Base-by-base conservation (phyloP, 2,888 invertebrate genomes). In the Allacma fusca region DNA sequence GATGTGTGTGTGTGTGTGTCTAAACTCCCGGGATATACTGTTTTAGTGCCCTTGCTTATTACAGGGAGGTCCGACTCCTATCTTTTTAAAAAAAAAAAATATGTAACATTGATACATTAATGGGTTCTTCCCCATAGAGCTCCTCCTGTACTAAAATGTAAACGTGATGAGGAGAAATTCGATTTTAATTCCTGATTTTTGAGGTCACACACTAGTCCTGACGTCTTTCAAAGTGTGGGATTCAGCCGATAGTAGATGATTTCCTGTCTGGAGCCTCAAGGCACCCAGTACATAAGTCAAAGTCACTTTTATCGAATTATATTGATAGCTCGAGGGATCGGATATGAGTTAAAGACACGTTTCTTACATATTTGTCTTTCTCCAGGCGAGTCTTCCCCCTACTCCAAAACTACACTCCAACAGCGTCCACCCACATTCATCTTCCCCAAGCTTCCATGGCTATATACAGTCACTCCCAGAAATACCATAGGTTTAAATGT, bases 281-380 rank as follows among this genome's bases (percentile, higher is more conserved):
- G 73, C 73, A 16, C 64, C 62, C 34, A 73, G 40, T n/a, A 57
- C 29, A 73, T 73, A 73, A 62, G 62, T 73, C 62, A 73, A 73
- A 73, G 73, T 62, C 73, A 64, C 34, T 71, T 34, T 73, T 73
- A 73, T 73, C 73, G 64, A 73, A 62, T 62, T 73, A 73, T 62
- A 73, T 62, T 73, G 73, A 73, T 62, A 62, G 62, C 23, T 23
- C 59, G 21, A n/a, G 34, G 59, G 21, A 70, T 50, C 34, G 68
- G 28, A 34, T 29, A 21, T 34, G 68, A 50, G 50, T 50, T 19
- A 50, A 50, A 4, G 65, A 65, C 65, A 65, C 19, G 19, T 24
- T 65, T 65, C 65, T 28, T 43, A 57, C 59, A 59, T 34, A 72
- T 57, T 70, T 70, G 69, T 70, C 44, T 65, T 72, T 71, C 44